phyloP scores from a whole-genome alignment of 2,888 invertebrate species.

The Gymnocheta viridis region DNA sequence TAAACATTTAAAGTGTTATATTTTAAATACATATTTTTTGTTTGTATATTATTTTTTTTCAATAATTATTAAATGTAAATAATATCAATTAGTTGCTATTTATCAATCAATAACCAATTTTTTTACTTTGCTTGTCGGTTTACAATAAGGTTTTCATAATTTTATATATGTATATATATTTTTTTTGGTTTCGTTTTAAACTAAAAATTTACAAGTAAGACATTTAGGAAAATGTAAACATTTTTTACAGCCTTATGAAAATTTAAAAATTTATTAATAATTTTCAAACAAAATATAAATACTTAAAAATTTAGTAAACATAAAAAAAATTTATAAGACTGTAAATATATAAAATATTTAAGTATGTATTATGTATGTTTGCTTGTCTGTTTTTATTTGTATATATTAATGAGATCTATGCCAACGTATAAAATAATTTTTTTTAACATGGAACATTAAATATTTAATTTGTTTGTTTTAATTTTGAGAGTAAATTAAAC shows the following conservation, averaged over 20 bases:
- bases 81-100: constrained; percentile 70
- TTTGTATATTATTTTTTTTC: constrained; percentile 65
- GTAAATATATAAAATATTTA: constrained; percentile 13
- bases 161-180: background rate
- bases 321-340: background rate
- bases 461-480: constrained; percentile 2
- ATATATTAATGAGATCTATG: constrained; percentile 12
- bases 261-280: background rate
- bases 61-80: constrained; percentile 65
- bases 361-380: background rate
- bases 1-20: constrained; percentile 61
- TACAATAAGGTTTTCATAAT: constrained; percentile 31
- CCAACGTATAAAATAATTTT: constrained; percentile 42
- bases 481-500: constrained; percentile 42
- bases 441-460: constrained; percentile 42
- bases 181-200: background rate
- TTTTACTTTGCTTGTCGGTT: constrained; percentile 28
- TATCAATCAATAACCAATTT: constrained; percentile 61
- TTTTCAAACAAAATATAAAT: background rate
- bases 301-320: background rate
- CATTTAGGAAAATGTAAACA: background rate
- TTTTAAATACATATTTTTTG: constrained; percentile 41
- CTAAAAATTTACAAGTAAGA: constrained; percentile 1
- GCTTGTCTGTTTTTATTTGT: background rate
- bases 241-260: background rate